These are phyloP conservation scores for Protophormia terraenovae DNA, from an alignment of 2,888 invertebrate genomes.

Conservation along the genomic window DNA sequence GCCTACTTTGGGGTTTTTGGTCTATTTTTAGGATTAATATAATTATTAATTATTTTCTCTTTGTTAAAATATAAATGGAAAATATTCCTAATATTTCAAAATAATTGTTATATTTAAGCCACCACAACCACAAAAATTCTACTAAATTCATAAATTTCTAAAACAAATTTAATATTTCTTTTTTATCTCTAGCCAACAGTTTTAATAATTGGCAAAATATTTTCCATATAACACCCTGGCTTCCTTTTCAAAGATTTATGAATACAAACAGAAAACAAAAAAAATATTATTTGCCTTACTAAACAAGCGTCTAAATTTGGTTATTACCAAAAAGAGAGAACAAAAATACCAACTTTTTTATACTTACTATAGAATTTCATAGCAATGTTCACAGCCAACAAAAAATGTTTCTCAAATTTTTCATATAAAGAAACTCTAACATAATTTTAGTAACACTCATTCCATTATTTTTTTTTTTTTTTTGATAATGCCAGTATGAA, in stretches of 20 bases:
- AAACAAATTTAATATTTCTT: too few species aligned
- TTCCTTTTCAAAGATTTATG: background rate
- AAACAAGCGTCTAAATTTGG: background rate
- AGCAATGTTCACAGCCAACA: too few species aligned
- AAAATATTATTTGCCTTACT: background rate
- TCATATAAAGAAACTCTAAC: too few species aligned
- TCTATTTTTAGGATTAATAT: background rate
- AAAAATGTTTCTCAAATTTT: too few species aligned
- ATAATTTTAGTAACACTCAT: too few species aligned
- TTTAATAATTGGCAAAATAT: background rate
- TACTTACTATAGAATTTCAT: background rate
- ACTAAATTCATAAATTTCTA: background rate
- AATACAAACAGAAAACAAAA: too few species aligned
- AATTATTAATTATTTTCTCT: background rate
- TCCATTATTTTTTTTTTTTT: too few species aligned
- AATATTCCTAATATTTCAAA: background rate
- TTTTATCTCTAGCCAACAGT: too few species aligned
- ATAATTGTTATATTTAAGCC: background rate
- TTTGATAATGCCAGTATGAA: background rate
- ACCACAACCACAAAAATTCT: background rate
- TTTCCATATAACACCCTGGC: background rate
- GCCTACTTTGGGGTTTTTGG: background rate
- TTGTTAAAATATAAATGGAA: background rate
- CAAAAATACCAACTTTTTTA: background rate
- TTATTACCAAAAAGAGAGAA: background rate